phyloP scores from a whole-genome alignment of 2,888 invertebrate genomes.

The Eustalomyia histrio region DNA sequence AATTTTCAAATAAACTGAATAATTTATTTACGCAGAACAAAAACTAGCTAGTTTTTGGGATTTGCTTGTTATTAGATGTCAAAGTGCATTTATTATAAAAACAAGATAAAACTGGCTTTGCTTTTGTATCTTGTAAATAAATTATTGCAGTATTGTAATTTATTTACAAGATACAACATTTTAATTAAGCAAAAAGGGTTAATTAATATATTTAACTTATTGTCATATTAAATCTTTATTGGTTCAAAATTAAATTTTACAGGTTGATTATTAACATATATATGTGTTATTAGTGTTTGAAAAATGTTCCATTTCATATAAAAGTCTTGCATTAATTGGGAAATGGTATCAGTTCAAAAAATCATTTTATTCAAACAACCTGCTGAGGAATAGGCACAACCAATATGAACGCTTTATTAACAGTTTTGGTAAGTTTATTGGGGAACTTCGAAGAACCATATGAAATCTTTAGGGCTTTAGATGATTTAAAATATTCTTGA shows the following conservation, averaged over 20 bases:
- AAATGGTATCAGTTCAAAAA: conserved; percentile 41
- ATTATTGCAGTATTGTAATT: conserved; percentile 48
- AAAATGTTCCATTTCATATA: conserved; percentile 42
- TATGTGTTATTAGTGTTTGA: conserved; percentile 1
- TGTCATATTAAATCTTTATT: neutral
- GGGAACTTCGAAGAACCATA: neutral
- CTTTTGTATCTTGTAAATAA: neutral
- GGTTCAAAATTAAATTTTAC: conserved; percentile 6
- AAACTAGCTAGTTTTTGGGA: too few species aligned
- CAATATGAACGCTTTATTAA: conserved; percentile 71
- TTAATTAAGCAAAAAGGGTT: conserved; percentile 30
- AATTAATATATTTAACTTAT: conserved; percentile 13
- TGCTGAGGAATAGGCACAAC: conserved; percentile 15
- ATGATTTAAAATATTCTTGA: neutral
- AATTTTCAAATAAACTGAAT: too few species aligned
- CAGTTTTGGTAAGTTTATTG: conserved; percentile 69
- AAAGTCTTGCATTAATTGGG: conserved; percentile 30
- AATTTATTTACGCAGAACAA: too few species aligned
- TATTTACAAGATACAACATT: conserved; percentile 39
- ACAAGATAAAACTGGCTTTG: conserved; percentile 31
- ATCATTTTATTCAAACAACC: conserved; percentile 22
- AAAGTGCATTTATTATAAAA: too few species aligned
- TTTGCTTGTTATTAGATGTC: too few species aligned
- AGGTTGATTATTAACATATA: conserved; percentile 37
- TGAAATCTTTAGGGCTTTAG: neutral